Evolutionary conservation across 2,113 vertebrate species (phyloP), one percentile per base, ranked within the genome.

Genomic region (Ia io): DNA sequence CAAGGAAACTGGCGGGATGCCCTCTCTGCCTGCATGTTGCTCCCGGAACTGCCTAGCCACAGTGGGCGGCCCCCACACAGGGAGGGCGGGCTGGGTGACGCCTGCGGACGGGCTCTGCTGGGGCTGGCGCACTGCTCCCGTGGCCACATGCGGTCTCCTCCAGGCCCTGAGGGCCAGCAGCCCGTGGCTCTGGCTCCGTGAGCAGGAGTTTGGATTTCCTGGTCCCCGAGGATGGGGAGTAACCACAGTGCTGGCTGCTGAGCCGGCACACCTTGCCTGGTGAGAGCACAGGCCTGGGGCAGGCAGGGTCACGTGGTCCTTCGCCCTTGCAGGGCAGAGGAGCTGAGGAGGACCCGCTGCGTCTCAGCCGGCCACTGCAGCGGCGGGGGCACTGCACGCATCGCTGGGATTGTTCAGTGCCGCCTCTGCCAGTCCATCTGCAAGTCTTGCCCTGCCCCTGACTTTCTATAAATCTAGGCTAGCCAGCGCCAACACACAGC

Each of bases 281-380:
- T 53, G 42, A 20, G 79, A 79, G 35, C 49, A 5, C 44, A 17
- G 61, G 69, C 37, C 23, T 40, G 30, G 37, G 42, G 44, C 70
- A 88, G 76, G 25, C 49, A 47, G 78, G 94, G 95, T 92, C 96
- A 96, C 88, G 9, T 69, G 90, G 87, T 23, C 93, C 47, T 61
- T 32, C 3, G 53, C 89, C 53, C 6, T 84, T 47, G 49, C n/a
- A 3, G 82, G 4, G 5, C 51, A 3, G 65, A 63, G 47, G 4
- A 5, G 40, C 59, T 14, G 35, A 79, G 56, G 20, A 42, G 7
- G 49, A 9, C 74, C 78, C 84, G 89, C 85, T 80, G 92, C 77
- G 18, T 0, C 40, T 0, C 40, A 87, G 88, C 16, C 35, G 4
- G 49, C 9, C 0, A 6, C 63, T 42, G 70, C 23, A 35, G 0